Evolutionary conservation across 2,113 vertebrate genomes (phyloP).

Genomic region (Craseonycteris thonglongyai): DNA sequence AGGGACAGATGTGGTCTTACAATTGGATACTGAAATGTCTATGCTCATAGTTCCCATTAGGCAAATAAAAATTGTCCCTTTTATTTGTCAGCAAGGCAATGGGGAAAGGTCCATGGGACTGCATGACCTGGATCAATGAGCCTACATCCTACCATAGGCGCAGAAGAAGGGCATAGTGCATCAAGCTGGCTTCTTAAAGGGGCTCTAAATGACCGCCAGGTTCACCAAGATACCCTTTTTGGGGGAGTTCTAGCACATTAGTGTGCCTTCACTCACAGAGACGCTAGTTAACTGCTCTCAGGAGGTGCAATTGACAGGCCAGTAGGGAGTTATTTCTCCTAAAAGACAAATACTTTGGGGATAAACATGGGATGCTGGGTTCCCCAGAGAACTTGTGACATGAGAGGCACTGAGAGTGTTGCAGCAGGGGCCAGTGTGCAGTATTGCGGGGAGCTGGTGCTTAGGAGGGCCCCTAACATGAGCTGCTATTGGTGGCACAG

Average conservation of each 20-base stretch:
- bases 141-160: rapidly evolving
- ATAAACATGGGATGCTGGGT: background rate
- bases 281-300: background rate
- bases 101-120: rapidly evolving
- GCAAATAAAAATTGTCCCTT: background rate
- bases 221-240: background rate
- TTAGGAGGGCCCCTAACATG: rapidly evolving
- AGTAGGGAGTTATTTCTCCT: background rate
- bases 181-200: too few relatives aligned
- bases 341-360: background rate
- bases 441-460: background rate
- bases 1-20: background rate
- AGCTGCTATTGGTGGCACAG: background rate
- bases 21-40: background rate
- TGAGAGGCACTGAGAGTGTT: background rate
- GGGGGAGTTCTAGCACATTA: background rate
- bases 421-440: background rate
- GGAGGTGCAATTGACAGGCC: background rate
- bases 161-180: rapidly evolving
- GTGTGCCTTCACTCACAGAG: background rate
- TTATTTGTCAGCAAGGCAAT: background rate
- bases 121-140: too few relatives aligned
- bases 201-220: rapidly evolving
- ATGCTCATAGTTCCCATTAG: rapidly evolving
- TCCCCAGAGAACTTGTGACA: background rate